phyloP scores from a whole-genome alignment of 1,140 invertebrate genomes.

The Drosophila bocqueti region DNA sequence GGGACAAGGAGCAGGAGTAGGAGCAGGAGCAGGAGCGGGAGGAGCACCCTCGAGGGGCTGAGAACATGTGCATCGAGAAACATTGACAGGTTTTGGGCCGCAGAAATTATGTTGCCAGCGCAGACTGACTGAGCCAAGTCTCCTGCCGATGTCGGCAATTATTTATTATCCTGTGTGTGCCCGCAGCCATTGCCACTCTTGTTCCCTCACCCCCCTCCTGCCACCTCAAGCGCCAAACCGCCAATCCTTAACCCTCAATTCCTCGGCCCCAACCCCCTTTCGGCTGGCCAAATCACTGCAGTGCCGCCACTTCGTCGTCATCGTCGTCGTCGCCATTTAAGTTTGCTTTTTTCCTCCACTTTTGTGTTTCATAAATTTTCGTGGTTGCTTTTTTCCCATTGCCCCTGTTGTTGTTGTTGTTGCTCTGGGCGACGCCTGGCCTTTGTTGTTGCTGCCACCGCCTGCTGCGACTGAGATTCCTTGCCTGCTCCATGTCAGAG shows the following conservation, averaged over 20 bases:
- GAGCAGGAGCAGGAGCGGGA: conserved; percentile 1
- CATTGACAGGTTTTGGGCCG: conserved; percentile 57
- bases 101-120: conserved; percentile 75
- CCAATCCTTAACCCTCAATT: conserved; percentile 8
- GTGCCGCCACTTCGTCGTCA: conserved; percentile 51
- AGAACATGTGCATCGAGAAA: conserved; percentile 49
- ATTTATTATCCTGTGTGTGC: conserved; percentile 79
- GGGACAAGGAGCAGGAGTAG: conserved; percentile 12
- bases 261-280: conserved; percentile 1
- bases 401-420: conserved; percentile 32
- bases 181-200: conserved; percentile 68
- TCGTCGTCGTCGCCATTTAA: conserved; percentile 76
- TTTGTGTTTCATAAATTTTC: conserved; percentile 79
- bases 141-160: conserved; percentile 60
- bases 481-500: conserved; percentile 19
- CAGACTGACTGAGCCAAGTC: conserved; percentile 26
- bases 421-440: conserved; percentile 66
- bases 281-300: conserved; percentile 57
- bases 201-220: conserved; percentile 32
- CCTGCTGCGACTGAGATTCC: conserved; percentile 64
- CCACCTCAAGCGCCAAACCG: conserved; percentile 20
- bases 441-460: conserved; percentile 34
- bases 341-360: conserved; percentile 57
- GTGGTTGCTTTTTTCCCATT: conserved; percentile 65
- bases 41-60: conserved; percentile 33